Evolutionary conservation across 2,888 invertebrate species (phyloP).

Genomic region (Chrysopilus asiliformis): DNA sequence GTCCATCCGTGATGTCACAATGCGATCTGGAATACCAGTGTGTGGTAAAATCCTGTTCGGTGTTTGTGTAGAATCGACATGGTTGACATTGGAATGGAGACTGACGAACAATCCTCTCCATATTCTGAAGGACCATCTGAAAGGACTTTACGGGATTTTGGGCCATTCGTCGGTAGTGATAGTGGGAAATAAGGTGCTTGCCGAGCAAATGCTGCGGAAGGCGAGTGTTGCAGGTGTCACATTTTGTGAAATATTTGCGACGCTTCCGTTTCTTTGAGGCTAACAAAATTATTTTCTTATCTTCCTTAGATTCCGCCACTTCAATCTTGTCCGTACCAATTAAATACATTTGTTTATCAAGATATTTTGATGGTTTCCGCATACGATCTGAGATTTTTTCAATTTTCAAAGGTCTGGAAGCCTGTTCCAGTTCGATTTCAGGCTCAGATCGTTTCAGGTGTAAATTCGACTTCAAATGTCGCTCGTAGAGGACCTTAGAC

Average conservation of each 20-base stretch:
- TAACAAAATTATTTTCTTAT: background rate
- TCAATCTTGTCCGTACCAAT: slow-evolving; percentile 15
- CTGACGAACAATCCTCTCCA: slow-evolving; percentile 62
- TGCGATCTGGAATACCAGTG: slow-evolving; percentile 63
- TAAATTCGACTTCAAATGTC: slow-evolving; percentile 60
- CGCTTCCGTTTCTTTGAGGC: slow-evolving; percentile 40
- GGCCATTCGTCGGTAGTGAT: slow-evolving; percentile 63
- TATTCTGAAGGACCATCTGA: slow-evolving; percentile 59
- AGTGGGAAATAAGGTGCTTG: slow-evolving; percentile 75
- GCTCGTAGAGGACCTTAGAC: slow-evolving; percentile 58
- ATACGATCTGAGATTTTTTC: slow-evolving; percentile 18
- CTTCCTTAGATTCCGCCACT: slow-evolving; percentile 14
- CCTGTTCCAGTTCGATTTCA: slow-evolving; percentile 54
- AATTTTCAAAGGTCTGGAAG: slow-evolving; percentile 14
- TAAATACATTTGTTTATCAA: slow-evolving; percentile 30
- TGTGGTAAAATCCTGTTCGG: slow-evolving; percentile 49
- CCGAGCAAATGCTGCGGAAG: slow-evolving; percentile 58
- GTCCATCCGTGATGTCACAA: slow-evolving; percentile 30
- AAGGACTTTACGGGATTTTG: slow-evolving; percentile 42
- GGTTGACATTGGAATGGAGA: slow-evolving; percentile 75
- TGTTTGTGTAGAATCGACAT: slow-evolving; percentile 76
- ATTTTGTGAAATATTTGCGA: slow-evolving; percentile 46
- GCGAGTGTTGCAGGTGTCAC: slow-evolving; percentile 57
- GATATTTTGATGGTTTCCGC: slow-evolving; percentile 33
- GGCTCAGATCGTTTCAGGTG: slow-evolving; percentile 53